These are phyloP conservation scores for Cyphomyrus discorhynchus DNA, from an alignment of 2,113 vertebrate genomes.

Conservation along the genomic window DNA sequence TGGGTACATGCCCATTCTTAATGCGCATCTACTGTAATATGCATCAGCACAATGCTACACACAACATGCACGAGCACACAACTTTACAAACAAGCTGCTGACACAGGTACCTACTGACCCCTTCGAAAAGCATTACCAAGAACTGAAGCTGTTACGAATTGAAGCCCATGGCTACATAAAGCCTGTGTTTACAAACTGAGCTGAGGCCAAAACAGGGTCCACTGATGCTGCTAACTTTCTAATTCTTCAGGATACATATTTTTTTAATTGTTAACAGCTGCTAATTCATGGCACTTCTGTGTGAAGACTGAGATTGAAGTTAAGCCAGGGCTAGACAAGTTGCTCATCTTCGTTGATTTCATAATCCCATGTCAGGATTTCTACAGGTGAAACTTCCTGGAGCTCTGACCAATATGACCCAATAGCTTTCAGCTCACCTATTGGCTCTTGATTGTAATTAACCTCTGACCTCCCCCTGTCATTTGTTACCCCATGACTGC, in stretches of 20 bases:
- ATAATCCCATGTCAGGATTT: neutral
- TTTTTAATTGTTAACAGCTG: neutral
- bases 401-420: neutral
- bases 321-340: neutral
- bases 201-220: neutral
- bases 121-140: neutral
- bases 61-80: neutral
- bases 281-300: neutral
- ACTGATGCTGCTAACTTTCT: neutral
- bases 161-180: neutral
- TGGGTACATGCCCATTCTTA: neutral
- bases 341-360: neutral
- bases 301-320: neutral
- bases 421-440: constrained; percentile 27
- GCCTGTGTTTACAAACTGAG: neutral
- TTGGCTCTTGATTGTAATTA: constrained; percentile 33
- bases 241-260: neutral
- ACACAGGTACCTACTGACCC: neutral
- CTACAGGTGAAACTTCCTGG: neutral
- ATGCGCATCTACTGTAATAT: neutral
- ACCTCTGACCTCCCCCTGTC: constrained; percentile 37
- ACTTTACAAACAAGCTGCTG: neutral
- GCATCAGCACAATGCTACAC: neutral
- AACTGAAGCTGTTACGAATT: neutral
- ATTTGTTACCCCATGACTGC: constrained; percentile 39